Conservation (phyloP, 2,113 vertebrate genomes). For the Datnioides undecimradiatus region DNA sequence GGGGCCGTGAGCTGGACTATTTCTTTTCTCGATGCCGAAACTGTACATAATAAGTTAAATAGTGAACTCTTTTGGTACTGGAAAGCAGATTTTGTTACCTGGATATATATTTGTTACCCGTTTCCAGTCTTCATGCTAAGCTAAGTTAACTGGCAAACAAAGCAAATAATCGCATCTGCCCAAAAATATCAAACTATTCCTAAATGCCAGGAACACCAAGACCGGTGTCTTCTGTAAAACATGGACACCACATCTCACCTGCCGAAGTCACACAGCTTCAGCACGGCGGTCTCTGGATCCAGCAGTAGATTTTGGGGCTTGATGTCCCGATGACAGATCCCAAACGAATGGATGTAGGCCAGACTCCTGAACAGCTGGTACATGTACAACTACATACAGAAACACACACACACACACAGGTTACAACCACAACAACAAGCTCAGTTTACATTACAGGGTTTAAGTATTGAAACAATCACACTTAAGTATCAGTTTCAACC, state of each 20-base stretch:
- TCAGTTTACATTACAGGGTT: conserved; percentile 14
- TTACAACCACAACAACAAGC: conserved; percentile 11
- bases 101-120: not conserved
- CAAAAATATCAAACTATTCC: conserved; percentile 8
- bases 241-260: conserved; percentile 84
- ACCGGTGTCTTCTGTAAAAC: not conserved
- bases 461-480: conserved; percentile 11
- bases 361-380: conserved; percentile 99
- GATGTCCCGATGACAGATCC: conserved; percentile 99
- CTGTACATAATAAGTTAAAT: not conserved
- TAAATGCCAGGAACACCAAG: not conserved
- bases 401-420: conserved; percentile 7
- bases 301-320: conserved; percentile 99
- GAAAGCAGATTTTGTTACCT: not conserved
- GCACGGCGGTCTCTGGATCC: conserved; percentile 98
- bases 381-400: conserved; percentile 94
- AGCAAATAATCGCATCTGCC: not conserved
- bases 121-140: not conserved
- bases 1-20: no score
- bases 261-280: conserved; percentile 99
- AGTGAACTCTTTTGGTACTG: not conserved
- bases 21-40: no score
- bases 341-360: conserved; percentile 99
- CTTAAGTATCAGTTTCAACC: conserved; percentile 1
- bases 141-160: not conserved